Conservation (phyloP, 2,888 invertebrate genomes). For the Rhamphomyia laevipes region DNA sequence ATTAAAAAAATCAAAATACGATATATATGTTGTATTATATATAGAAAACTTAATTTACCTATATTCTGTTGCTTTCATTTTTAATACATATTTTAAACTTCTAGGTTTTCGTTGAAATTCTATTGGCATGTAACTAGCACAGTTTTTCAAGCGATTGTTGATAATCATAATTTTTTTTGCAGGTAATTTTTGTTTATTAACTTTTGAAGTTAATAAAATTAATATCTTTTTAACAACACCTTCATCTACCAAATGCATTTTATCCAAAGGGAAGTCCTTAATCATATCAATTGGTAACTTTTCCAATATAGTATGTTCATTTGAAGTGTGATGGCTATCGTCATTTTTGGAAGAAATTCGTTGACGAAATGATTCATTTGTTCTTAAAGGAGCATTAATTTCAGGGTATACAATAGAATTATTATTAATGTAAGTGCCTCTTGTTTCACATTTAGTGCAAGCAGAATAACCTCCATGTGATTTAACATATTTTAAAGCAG, state of each 20-base stretch:
- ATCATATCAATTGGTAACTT: neutral
- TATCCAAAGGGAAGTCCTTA: neutral
- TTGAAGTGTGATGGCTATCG: neutral
- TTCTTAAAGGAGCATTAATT: neutral
- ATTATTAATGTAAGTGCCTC: neutral
- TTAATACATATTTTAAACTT: neutral
- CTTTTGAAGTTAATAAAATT: neutral
- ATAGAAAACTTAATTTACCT: neutral
- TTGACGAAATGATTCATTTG: neutral
- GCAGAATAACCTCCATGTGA: neutral
- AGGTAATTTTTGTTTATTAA: neutral
- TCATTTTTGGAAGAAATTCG: neutral
- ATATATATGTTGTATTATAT: neutral
- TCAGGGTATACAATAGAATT: neutral
- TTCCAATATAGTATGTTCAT: neutral
- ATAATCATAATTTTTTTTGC: neutral
- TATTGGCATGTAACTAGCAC: neutral
- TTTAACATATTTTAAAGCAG: neutral
- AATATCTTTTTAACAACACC: neutral
- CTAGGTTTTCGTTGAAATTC: slow-evolving; percentile 1
- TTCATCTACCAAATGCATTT: neutral
- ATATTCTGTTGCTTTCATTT: neutral
- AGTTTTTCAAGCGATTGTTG: neutral
- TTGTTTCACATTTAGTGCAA: neutral
- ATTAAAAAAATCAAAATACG: neutral